Evolutionary conservation across 1,140 invertebrate genomes (phyloP), one percentile per base, ranked within the genome.

Genomic region (Aphelinus certus): DNA sequence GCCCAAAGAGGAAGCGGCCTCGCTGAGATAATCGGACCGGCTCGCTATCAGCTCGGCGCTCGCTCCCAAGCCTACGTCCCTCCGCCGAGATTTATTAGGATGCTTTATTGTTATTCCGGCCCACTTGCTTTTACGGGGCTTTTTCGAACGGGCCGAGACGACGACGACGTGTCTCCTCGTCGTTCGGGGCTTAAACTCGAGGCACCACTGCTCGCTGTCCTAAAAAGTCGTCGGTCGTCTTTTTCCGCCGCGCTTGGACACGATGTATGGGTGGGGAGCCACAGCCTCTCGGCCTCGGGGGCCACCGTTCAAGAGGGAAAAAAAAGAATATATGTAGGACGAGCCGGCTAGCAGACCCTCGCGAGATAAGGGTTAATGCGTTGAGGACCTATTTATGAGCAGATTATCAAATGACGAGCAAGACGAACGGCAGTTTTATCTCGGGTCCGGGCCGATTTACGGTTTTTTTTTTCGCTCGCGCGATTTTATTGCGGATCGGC

Each of bases 51-150:
- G 75, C 78, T 79, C 79, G 47, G 46, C 42, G 48, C 47, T 58
- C 48, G 26, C 56, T 58, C 55, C 9, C 47, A 5, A 3, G 70
- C 45, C 1, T 60, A 76, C 80, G 80, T 83, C 81, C 80, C 79
- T 80, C 78, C 62, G 6, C 61, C 72, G 82, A 83, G 84, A 86
- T 86, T 86, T 85, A 86, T 85, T 79, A 75, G 83, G 83, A 85
- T 86, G 85, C 83, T 85, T 86, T 85, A 86, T 85, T 86, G 85
- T 86, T 86, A 86, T 86, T 85, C 83, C 79, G 81, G 81, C 79
- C 82, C 81, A 83, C 83, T 86, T 85, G 81, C 81, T 85, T 86
- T 85, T 86, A 86, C 83, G 81, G 83, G 79, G 79, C 81, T 81
- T 79, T 77, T 80, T 81, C 76, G 67, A 80, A 80, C 80, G 81